Evolutionary conservation across 1,140 invertebrate species (phyloP).

Genomic region (Goniozus legneri): DNA sequence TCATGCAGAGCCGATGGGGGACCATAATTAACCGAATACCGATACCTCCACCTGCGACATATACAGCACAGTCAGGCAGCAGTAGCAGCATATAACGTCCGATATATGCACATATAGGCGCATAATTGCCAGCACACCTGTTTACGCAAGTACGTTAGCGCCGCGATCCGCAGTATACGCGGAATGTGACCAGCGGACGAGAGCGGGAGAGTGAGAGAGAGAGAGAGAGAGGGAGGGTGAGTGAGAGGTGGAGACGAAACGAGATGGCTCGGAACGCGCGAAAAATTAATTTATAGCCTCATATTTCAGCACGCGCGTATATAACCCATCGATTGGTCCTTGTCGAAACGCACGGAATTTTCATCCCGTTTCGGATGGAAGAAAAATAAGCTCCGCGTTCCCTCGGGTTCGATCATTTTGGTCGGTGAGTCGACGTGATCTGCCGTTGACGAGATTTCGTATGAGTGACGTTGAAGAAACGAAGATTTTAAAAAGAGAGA

Average conservation of each 20-base stretch:
- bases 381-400: too few relatives aligned
- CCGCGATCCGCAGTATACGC: slow-evolving; percentile 10
- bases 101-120: slow-evolving; percentile 19
- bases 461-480: too few relatives aligned
- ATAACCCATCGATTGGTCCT: too few relatives aligned
- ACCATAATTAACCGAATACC: slow-evolving; percentile 56
- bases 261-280: too few relatives aligned
- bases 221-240: neutral
- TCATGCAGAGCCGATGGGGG: slow-evolving; percentile 45
- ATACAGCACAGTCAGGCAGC: slow-evolving; percentile 23
- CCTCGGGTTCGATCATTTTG: too few relatives aligned
- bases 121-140: slow-evolving; percentile 39
- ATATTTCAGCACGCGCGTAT: too few relatives aligned
- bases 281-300: too few relatives aligned
- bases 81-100: slow-evolving; percentile 2
- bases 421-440: too few relatives aligned
- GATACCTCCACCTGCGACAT: slow-evolving; percentile 50
- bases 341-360: too few relatives aligned
- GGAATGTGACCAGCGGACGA: neutral
- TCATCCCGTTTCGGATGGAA: too few relatives aligned
- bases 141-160: slow-evolving; percentile 12
- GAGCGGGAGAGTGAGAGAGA: neutral
- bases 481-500: too few relatives aligned
- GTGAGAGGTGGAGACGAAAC: slow-evolving; percentile 4
- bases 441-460: too few relatives aligned